A percentile compares a stretch with the other conserved stretches of the same genome.
phyloP scores from a whole-genome alignment of 2,888 invertebrate genomes.

The Danaus chrysippus region DNA sequence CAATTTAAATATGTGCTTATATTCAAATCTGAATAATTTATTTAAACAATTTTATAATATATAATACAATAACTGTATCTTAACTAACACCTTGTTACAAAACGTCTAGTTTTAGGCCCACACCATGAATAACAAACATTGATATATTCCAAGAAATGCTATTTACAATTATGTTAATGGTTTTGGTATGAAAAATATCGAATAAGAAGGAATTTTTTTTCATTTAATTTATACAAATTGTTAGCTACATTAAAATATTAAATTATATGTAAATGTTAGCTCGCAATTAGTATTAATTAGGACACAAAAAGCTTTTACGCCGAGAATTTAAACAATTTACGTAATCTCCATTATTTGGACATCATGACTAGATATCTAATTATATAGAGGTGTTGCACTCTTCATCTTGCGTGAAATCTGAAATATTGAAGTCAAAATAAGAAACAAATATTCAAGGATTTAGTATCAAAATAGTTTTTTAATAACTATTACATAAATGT shows the following conservation, averaged over 20 bases:
- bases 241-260: conserved; percentile 37
- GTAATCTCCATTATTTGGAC: conserved; percentile 29
- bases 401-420: conserved; percentile 21
- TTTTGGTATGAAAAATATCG: conserved; percentile 57
- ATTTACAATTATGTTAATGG: conserved; percentile 48
- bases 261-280: not conserved
- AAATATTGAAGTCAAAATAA: conserved; percentile 7
- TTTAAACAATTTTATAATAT: not conserved
- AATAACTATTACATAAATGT: too few species aligned
- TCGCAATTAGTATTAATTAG: conserved; percentile 11
- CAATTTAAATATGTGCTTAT: too few species aligned
- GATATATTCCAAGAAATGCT: conserved; percentile 45
- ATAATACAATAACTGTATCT: not conserved
- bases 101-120: conserved; percentile 34
- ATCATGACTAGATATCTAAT: conserved; percentile 38
- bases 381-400: conserved; percentile 22
- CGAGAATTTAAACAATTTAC: not conserved
- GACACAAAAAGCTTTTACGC: conserved; percentile 41
- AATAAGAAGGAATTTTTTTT: conserved; percentile 42
- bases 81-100: conserved; percentile 19
- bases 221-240: conserved; percentile 48
- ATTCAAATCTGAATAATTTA: not conserved
- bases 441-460: not conserved
- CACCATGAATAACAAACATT: conserved; percentile 32
- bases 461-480: too few species aligned